Evolutionary conservation across 2,797 vertebrate species (phyloP).

Genomic region (Poecilia picta): DNA sequence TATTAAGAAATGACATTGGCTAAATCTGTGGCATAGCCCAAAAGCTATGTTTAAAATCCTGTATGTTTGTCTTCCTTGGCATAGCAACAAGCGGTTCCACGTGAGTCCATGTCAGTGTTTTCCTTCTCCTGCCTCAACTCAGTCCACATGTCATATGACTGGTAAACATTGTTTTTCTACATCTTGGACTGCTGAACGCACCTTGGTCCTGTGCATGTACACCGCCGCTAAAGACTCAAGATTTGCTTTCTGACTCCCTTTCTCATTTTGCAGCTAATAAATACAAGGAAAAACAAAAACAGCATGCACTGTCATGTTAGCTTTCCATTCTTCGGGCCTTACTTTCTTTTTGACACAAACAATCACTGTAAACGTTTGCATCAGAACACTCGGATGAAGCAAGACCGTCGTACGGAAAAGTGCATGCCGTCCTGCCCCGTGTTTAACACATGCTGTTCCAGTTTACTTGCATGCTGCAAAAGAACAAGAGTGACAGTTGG

Average conservation of each 20-base stretch:
- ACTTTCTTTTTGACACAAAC: conserved; percentile 9
- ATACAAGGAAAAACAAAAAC: not conserved
- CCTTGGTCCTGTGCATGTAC: conserved; percentile 17
- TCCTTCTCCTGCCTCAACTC: conserved; percentile 29
- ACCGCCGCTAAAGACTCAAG: conserved; percentile 6
- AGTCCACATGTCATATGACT: conserved; percentile 54
- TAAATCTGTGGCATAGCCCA: not conserved
- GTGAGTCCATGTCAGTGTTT: conserved; percentile 33
- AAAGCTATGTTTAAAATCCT: not conserved
- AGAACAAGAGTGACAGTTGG: not conserved
- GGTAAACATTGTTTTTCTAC: conserved; percentile 40
- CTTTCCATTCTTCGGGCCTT: not conserved
- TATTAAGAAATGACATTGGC: not conserved
- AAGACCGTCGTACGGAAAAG: conserved; percentile 45
- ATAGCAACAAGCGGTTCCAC: conserved; percentile 32
- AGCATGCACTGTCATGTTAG: not conserved
- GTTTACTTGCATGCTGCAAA: conserved; percentile 7
- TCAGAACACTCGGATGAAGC: conserved; percentile 36
- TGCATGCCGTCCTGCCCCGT: conserved; percentile 33
- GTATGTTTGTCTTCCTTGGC: conserved; percentile 11
- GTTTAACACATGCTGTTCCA: conserved; percentile 23
- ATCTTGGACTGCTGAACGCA: conserved; percentile 25
- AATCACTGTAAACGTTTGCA: conserved; percentile 46
- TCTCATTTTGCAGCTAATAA: not conserved
- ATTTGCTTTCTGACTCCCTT: not conserved